Base-by-base conservation (phyloP, 2,797 vertebrate species). In the Coranthus polyacanthus region DNA sequence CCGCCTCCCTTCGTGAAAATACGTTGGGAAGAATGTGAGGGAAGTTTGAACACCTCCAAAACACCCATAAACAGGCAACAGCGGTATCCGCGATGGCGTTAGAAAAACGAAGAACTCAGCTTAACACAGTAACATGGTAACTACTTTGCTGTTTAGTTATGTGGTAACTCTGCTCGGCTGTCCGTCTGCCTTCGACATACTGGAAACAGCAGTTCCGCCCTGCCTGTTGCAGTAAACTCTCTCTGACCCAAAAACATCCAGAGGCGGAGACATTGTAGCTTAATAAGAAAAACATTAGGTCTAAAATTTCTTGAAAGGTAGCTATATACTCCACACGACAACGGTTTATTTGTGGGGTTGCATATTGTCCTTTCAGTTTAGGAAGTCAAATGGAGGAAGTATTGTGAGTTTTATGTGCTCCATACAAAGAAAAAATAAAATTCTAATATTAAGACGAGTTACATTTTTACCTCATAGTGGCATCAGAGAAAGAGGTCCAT, bases 1-100 rank as follows among this genome's bases (percentile, higher is more conserved):
- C 84, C 91, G 87, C 93, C 91, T 93, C 91, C 87, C 89, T 91
- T 83, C 78, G 87, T 76, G 78, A 79, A 90, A 93, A 91, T 66
- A 82, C 81, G 79, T 74, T 46, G 68, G 66, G 66, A 66, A 63
- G 68, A 75, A 67, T 52, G 87, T 83, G 71, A 85, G 78, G 80
- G 81, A 88, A 89, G 86, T 89, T 87, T 63, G 82, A 88, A 76
- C 78, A 49, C 45, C 39, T 45, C 52, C 44, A 6, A 68, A 79
- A 87, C 77, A 77, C 62, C 47, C 64, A 43, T 22, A 41, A 78
- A 87, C 72, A 43, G 58, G 53, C 57, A 26, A 16, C 50, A 29
- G 54, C 21, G 32, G 29, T 60, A 22, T 76, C 78, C 76, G 63
- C 43, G 44, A 26, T 22, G 71, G 46, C 13, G 53, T 39, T 29